These are phyloP conservation scores for Scaptodrosophila latifasciaeformis DNA, from an alignment of 2,888 invertebrate species.

Conservation along the genomic window DNA sequence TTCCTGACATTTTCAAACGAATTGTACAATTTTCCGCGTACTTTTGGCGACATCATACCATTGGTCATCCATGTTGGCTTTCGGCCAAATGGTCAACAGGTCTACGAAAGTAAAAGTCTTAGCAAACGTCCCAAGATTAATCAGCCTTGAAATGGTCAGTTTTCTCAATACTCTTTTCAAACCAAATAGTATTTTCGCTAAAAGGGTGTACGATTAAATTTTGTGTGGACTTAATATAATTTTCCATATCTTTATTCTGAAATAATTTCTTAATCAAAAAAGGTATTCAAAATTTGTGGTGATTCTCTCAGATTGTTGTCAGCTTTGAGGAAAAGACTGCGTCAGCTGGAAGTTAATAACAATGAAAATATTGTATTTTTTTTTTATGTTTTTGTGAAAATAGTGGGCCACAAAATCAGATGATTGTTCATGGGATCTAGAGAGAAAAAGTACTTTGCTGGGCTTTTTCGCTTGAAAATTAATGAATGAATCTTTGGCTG, in stretches of 20 bases:
- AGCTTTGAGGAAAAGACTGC: no score
- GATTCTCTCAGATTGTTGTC: neutral
- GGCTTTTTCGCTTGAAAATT: constrained; percentile 43
- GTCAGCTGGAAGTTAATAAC: no score
- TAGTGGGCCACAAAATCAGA: neutral
- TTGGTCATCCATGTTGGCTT: constrained; percentile 36
- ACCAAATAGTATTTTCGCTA: no score
- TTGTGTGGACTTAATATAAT: no score
- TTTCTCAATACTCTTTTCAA: no score
- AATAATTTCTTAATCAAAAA: no score
- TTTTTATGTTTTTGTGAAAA: neutral
- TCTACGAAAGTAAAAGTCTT: constrained; percentile 27
- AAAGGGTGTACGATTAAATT: no score
- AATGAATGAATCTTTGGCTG: constrained; percentile 39
- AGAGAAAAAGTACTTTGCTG: no score
- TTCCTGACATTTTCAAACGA: constrained; percentile 33
- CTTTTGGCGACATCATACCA: neutral
- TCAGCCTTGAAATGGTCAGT: no score
- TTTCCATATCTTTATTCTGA: no score
- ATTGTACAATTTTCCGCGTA: constrained; percentile 15
- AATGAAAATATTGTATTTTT: no score
- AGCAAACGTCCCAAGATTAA: neutral
- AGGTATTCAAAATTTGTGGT: no score
- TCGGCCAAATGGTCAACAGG: constrained; percentile 47
- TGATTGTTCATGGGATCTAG: neutral